A percentile compares a stretch with the other conserved stretches of the same genome.
Evolutionary conservation across 53 echinoderm and acorn worm genomes (phyloP).

Genomic region (Temnopleurus reevesii): DNA sequence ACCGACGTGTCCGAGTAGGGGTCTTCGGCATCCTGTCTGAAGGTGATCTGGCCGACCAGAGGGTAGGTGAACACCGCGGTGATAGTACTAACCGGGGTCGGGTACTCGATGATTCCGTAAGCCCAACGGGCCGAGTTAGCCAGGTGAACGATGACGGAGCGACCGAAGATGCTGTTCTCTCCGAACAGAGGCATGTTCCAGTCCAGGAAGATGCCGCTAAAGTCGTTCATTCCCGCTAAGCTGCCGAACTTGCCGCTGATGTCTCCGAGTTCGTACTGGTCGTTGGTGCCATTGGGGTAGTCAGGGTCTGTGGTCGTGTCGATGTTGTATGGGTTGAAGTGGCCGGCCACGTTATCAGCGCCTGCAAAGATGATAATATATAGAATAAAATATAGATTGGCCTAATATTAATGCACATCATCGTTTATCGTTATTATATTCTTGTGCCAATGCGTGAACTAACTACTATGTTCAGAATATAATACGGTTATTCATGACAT

Average conservation of each 20-base stretch:
- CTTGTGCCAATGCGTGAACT: too few species aligned
- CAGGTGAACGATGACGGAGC: conserved; percentile 85
- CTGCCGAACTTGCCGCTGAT: conserved; percentile 90
- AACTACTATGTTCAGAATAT: too few species aligned
- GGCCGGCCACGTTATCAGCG: conserved; percentile 66
- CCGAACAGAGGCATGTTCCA: conserved; percentile 95
- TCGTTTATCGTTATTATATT: too few species aligned
- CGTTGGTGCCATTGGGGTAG: conserved; percentile 72
- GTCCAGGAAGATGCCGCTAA: conserved; percentile 61
- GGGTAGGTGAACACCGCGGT: conserved; percentile 80
- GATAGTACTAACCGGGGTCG: conserved; percentile 71
- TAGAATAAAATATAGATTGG: too few species aligned
- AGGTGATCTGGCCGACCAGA: conserved; percentile 77
- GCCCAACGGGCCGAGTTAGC: conserved; percentile 69
- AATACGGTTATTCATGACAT: too few species aligned
- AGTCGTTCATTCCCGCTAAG: conserved; percentile 52
- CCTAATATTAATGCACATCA: too few species aligned
- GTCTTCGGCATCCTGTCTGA: conserved; percentile 74
- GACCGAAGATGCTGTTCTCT: conserved; percentile 76
- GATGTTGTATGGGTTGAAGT: conserved; percentile 84
- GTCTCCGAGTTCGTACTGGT: conserved; percentile 92
- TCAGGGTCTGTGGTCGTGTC: conserved; percentile 13
- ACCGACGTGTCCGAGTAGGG: conserved; percentile 87
- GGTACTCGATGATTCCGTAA: conserved; percentile 81
- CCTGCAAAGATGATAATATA: conserved; percentile 33